Evolutionary conservation across 2,888 invertebrate species (phyloP).

Genomic region (Acanthosepion pharaonis): DNA sequence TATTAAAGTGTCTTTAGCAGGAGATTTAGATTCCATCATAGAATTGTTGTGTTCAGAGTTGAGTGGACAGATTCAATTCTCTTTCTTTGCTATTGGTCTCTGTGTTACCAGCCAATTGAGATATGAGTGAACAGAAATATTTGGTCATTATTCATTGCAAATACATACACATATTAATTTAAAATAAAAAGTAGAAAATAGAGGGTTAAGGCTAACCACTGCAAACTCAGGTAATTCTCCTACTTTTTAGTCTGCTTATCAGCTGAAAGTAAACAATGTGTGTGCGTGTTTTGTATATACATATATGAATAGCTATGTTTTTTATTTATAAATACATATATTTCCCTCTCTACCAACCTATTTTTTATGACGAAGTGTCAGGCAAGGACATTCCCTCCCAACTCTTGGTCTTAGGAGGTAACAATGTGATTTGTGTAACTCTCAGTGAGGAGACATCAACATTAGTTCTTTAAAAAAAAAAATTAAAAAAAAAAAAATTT

Average conservation of each 20-base stretch:
- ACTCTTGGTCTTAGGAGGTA: too few relatives aligned
- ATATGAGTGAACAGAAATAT: background rate
- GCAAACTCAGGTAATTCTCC: constrained; percentile 45
- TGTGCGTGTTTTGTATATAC: constrained; percentile 40
- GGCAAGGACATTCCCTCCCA: background rate
- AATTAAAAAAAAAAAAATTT: background rate
- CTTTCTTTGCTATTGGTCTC: background rate
- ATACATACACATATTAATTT: background rate
- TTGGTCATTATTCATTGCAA: background rate
- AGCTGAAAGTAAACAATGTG: constrained; percentile 14
- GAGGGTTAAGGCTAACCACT: background rate
- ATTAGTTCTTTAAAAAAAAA: background rate
- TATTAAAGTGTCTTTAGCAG: background rate
- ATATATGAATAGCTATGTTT: background rate
- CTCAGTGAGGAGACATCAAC: background rate
- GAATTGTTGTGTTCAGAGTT: background rate
- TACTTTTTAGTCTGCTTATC: constrained; percentile 43
- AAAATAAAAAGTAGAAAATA: background rate
- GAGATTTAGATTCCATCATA: background rate
- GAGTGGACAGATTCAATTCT: background rate
- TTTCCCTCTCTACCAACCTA: background rate
- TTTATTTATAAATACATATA: background rate
- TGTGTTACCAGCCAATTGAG: background rate
- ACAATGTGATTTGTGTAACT: background rate
- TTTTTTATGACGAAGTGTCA: background rate